Base-by-base conservation (phyloP, 2,797 vertebrate genomes). In the Sebastes vulpes region DNA sequence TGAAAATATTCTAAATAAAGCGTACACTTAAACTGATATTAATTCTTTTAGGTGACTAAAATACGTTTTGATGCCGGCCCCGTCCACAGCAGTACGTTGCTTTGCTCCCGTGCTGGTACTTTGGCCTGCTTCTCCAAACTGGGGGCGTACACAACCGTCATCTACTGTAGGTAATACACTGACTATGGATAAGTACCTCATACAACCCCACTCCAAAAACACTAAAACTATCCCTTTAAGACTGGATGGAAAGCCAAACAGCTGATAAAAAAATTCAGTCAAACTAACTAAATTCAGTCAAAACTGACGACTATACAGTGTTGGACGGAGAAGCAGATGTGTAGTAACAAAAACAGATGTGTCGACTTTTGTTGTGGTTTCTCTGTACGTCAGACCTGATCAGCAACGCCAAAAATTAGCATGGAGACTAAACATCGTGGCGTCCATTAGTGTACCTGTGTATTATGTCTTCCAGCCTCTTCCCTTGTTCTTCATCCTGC, bases 401-500 rank as follows among this genome's bases (percentile, higher is more conserved):
- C 42, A 12, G 26, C 20, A 6, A 20, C 2, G 23, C 10, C 25
- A 42, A 25, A 25, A 61, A 31, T 4, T 4, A 38, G 1, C 32
- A 29, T 9, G 3, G 5, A 53, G 59, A 75, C 18, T 5, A 53
- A 86, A 65, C n/a, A 61, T 1, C 12, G 46, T 26, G 14, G n/a
- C 16, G 66, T 50, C 32, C 1, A 7, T 25, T 6, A 42, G 32
- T 9, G 29, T 96, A 99, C 98, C 97, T 98, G 69, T 97, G 97
- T 90, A 99, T 97, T 88, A 95, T 95, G 83, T 97, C 96, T 88
- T 99, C 98, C 46, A 99, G 95, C 72, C 93, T 96, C 95, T 97
- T 99, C 77, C 98, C 96, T 72, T 97, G 96, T 75, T 96, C 94
- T 86, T 99, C 98, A 85, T 99, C 98, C 85, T 96, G 96, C 77